Percentiles rank a stretch among this genome's conserved stretches.
Conservation (phyloP, 2,888 invertebrate species). For the Anarsia innoxiella region DNA sequence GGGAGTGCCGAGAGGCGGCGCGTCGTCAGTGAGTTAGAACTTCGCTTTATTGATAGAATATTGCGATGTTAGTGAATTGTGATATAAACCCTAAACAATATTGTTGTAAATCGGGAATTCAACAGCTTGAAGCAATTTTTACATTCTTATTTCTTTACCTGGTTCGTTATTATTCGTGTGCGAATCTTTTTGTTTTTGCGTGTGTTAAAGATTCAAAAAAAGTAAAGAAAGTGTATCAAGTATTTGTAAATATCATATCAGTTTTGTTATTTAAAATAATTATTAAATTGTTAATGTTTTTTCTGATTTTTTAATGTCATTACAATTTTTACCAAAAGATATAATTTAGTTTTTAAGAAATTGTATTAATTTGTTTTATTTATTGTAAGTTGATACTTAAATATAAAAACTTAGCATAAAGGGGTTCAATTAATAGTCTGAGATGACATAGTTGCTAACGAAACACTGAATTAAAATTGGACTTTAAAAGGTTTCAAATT, state of each 20-base stretch:
- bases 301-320: conserved; percentile 13
- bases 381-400: conserved; percentile 16
- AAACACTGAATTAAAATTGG: neutral
- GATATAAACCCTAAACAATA: no score
- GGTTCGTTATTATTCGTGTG: no score
- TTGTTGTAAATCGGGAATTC: no score
- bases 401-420: conserved; percentile 4
- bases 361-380: conserved; percentile 14
- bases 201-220: neutral
- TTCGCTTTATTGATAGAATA: no score
- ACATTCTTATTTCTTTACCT: no score
- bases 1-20: no score
- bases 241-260: conserved; percentile 12
- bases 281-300: conserved; percentile 28
- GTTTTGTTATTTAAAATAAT: conserved; percentile 20
- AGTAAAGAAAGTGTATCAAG: neutral
- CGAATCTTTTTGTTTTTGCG: neutral
- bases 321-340: conserved; percentile 15
- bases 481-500: neutral
- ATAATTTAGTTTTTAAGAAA: conserved; percentile 20
- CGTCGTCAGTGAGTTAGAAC: no score
- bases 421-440: conserved; percentile 9
- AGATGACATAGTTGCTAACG: neutral
- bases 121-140: no score
- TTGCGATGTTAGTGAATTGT: no score